These are phyloP conservation scores for Xylocopa sonorina DNA, from an alignment of 1,140 invertebrate species.

Conservation along the genomic window DNA sequence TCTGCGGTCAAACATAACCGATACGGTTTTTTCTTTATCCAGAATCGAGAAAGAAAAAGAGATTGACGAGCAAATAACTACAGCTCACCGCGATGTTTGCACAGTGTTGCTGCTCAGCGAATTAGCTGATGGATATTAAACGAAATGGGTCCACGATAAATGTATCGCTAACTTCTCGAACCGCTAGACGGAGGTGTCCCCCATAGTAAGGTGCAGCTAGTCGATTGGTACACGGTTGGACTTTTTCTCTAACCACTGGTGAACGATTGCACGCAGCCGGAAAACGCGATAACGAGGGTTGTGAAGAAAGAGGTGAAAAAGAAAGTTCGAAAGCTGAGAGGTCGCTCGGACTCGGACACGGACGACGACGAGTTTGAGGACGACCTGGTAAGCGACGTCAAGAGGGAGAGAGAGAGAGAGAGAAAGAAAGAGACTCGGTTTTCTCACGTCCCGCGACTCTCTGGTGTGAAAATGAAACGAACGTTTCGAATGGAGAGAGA, in stretches of 20 bases:
- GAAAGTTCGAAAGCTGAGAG: conserved; percentile 81
- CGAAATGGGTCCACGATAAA: conserved; percentile 7
- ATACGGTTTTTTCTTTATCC: no score
- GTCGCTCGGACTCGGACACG: conserved; percentile 78
- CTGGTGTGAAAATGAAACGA: conserved; percentile 15
- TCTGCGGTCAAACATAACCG: no score
- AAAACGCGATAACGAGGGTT: conserved; percentile 78
- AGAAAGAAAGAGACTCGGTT: no score
- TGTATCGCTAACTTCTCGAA: conserved; percentile 33
- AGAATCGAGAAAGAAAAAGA: no score
- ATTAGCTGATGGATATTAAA: no score
- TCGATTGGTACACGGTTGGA: conserved; percentile 1
- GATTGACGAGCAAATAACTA: no score
- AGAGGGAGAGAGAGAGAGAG: no score
- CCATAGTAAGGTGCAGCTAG: conserved; percentile 21
- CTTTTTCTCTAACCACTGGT: conserved; percentile 44
- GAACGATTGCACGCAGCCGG: conserved; percentile 76
- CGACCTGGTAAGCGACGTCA: conserved; percentile 76
- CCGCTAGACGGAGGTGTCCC: conserved; percentile 18
- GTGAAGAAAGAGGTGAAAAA: conserved; percentile 81
- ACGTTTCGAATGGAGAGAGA: neutral
- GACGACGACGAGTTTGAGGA: conserved; percentile 78
- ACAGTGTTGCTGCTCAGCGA: neutral
- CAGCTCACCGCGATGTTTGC: no score
- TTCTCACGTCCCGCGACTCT: conserved; percentile 18